Conservation (phyloP, 2,888 invertebrate species). For the Phortica okadai region DNA sequence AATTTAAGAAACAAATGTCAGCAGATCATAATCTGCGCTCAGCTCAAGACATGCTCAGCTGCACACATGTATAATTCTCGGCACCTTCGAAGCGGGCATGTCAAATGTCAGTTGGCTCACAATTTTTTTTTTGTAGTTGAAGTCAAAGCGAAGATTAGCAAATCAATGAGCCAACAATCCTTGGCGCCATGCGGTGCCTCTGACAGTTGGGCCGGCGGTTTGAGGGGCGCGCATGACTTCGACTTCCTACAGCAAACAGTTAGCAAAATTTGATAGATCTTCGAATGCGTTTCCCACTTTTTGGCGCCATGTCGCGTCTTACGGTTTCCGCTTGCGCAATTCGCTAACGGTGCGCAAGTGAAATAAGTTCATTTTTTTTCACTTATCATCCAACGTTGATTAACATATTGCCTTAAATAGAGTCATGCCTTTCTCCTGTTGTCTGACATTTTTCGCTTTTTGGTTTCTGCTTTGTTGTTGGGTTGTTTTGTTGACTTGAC, state of each 20-base stretch:
- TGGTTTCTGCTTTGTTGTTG: too few species aligned
- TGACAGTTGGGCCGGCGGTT: constrained; percentile 15
- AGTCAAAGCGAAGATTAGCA: constrained; percentile 47
- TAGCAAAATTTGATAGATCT: constrained; percentile 29
- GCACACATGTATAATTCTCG: not conserved
- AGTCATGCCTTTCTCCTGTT: constrained; percentile 33
- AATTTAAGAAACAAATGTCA: too few species aligned
- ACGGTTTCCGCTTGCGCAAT: constrained; percentile 22
- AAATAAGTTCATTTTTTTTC: not conserved
- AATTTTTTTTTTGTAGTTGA: not conserved
- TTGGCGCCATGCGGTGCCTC: constrained; percentile 51
- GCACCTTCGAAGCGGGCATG: not conserved
- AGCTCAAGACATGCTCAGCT: too few species aligned
- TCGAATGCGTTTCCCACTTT: not conserved
- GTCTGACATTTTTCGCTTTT: constrained; percentile 17
- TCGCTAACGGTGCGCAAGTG: not conserved
- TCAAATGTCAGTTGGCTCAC: not conserved
- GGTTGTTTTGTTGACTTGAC: constrained; percentile 16
- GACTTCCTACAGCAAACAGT: not conserved
- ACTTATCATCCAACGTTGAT: not conserved
- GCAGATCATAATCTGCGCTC: too few species aligned
- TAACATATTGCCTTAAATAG: constrained; percentile 7
- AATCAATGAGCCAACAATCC: constrained; percentile 44
- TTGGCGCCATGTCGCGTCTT: constrained; percentile 19
- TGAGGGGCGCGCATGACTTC: not conserved